Conservation (phyloP, 2,797 vertebrate species). For the Lacerta viridis region DNA sequence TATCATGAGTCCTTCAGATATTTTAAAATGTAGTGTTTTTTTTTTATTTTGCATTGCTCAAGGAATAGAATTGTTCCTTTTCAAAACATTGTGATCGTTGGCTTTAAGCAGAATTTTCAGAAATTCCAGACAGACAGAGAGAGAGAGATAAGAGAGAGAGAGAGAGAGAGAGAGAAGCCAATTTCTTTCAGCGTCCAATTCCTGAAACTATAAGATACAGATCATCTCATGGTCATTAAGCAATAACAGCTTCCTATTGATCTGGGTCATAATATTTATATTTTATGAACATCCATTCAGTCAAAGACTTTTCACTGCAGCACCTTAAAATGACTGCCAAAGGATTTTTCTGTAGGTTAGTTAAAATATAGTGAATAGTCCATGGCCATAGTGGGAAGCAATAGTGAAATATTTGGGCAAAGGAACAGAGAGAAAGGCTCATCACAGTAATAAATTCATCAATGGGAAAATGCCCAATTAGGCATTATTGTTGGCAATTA, state of each 20-base stretch:
- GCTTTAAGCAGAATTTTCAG: not conserved
- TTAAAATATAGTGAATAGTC: not conserved
- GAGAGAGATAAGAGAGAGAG: not conserved
- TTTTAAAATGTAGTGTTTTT: not conserved
- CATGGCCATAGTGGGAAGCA: not conserved
- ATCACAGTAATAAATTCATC: not conserved
- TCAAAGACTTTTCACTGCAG: not conserved
- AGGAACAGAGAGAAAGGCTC: not conserved
- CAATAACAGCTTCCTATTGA: conserved; percentile 6
- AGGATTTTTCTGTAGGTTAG: not conserved
- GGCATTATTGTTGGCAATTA: not conserved
- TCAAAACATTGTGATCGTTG: not conserved
- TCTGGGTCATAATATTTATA: conserved; percentile 34
- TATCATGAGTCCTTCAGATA: not conserved
- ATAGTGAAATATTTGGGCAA: not conserved
- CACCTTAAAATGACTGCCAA: not conserved
- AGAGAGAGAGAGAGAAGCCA: not conserved
- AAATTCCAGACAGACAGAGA: not conserved
- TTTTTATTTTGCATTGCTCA: not conserved
- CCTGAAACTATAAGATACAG: conserved; percentile 19
- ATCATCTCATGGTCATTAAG: conserved; percentile 20
- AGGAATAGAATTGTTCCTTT: not conserved
- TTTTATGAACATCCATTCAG: conserved; percentile 28
- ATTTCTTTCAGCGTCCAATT: not conserved
- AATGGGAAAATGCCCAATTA: not conserved